A percentile compares a stretch with the other conserved stretches of the same genome.
These are phyloP conservation scores for Catajapyx aquilonaris DNA, from an alignment of 1,140 invertebrate genomes.

Conservation along the genomic window DNA sequence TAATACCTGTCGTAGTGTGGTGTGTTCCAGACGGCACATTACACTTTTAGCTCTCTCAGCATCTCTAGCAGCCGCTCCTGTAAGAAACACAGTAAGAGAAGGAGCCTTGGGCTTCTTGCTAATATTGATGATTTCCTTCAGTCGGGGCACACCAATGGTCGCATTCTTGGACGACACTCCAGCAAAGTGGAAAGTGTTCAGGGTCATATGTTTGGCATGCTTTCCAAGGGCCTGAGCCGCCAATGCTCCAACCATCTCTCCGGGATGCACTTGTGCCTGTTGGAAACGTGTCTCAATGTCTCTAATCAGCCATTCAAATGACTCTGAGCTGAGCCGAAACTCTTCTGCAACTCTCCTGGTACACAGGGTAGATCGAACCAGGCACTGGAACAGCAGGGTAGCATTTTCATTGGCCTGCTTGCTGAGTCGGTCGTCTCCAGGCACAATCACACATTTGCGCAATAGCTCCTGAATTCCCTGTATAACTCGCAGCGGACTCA, in stretches of 20 bases:
- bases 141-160: conserved; percentile 37
- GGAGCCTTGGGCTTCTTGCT: conserved; percentile 39
- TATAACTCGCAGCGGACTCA: conserved; percentile 29
- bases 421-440: conserved; percentile 81
- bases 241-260: conserved; percentile 43
- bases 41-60: conserved; percentile 99
- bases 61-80: conserved; percentile 82
- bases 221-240: conserved; percentile 44
- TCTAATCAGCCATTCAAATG: conserved; percentile 47
- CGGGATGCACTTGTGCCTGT: conserved; percentile 28
- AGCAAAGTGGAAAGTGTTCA: conserved; percentile 51
- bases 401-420: conserved; percentile 97
- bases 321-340: conserved; percentile 77
- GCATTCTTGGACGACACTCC: conserved; percentile 49
- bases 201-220: conserved; percentile 47
- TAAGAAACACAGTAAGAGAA: conserved; percentile 92
- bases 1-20: conserved; percentile 82
- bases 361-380: conserved; percentile 85
- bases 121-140: conserved; percentile 41
- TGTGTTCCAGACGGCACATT: conserved; percentile 89
- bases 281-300: conserved; percentile 40
- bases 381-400: conserved; percentile 87
- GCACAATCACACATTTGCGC: conserved; percentile 81
- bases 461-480: conserved; percentile 41
- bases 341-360: conserved; percentile 91